Evolutionary conservation across 1,140 invertebrate species (phyloP), one percentile per base, ranked within the genome.

Genomic region (Drosophila ficusphila): DNA sequence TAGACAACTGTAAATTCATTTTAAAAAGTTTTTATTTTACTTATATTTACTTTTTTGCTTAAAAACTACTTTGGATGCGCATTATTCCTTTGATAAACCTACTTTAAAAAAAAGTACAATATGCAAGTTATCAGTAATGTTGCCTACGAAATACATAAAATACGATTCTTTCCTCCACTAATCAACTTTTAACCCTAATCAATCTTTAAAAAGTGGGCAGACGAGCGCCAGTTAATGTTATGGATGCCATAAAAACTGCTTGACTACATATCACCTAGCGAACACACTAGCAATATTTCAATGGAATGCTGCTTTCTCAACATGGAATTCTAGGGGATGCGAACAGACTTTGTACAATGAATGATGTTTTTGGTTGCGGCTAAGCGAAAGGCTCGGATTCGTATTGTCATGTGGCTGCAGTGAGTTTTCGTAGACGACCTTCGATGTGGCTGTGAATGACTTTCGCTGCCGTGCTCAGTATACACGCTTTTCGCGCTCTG

Each of bases 331-430:
- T 49, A 12, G 14, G 47, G 23, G 25, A 72, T 52, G 48, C 39
- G 39, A 27, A 38, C 47, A 33, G 39, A 29, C 52, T 70, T 76
- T 68, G 61, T 52, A 47, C 52, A 70, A 58, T 75, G 38, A 51
- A 69, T 54, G 33, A 36, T 57, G 52, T 76, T 62, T 85, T 88
- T 76, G 61, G 73, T 54, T 61, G 49, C 36, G 64, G 51, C 42
- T 61, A 58, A 56, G 23, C 38, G 29, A 34, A 51, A 41, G 64
- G 29, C 34, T 57, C 18, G 36, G 23, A 41, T 48, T 44, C 12
- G 27, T 44, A 29, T 58, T 85, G 75, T 83, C 82, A 86, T 88
- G 82, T 76, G 31, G 38, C 14, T 27, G 46, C 18, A 23, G 51
- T 42, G 4, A 46, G 42, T 23, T 81, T 88, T 39, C 67, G 67